Evolutionary conservation across 2,797 vertebrate genomes (phyloP).

Genomic region (Falco concolor): DNA sequence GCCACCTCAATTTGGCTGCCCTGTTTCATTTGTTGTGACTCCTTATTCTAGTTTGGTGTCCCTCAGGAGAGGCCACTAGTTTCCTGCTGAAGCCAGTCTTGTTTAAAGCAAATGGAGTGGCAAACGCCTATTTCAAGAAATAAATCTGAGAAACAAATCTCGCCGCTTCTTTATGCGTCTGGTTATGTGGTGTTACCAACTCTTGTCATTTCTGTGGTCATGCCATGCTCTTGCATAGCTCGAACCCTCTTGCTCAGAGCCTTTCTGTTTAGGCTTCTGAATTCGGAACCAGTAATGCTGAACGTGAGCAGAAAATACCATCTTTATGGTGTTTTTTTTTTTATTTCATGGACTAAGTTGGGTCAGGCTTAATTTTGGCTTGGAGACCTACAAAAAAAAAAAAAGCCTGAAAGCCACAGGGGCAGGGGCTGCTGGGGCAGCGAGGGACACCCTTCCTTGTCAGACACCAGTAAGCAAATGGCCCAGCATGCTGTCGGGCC

Average conservation of each 20-base stretch:
- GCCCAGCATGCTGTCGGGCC: accelerated
- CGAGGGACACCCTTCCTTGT: not conserved
- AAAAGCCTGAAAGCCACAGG: not conserved
- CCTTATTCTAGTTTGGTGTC: not conserved
- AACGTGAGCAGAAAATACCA: not conserved
- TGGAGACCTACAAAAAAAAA: not conserved
- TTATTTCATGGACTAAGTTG: not conserved
- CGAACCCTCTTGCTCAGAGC: accelerated
- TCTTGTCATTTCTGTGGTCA: not conserved
- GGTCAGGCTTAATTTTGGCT: not conserved
- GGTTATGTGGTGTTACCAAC: accelerated
- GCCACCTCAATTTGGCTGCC: not conserved
- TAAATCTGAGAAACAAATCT: not conserved
- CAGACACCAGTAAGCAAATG: accelerated
- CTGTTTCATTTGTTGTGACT: not conserved
- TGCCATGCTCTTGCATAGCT: accelerated
- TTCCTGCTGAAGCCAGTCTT: not conserved
- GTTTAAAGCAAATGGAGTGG: not conserved
- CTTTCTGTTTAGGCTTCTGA: not conserved
- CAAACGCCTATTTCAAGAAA: not conserved
- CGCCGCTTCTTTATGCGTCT: not conserved
- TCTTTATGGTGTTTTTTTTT: not conserved
- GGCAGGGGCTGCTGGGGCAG: not conserved
- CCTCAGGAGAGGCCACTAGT: not conserved
- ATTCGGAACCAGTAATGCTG: not conserved